These are phyloP conservation scores for Oscheius onirici DNA, from an alignment of 2,888 invertebrate species.

Conservation along the genomic window DNA sequence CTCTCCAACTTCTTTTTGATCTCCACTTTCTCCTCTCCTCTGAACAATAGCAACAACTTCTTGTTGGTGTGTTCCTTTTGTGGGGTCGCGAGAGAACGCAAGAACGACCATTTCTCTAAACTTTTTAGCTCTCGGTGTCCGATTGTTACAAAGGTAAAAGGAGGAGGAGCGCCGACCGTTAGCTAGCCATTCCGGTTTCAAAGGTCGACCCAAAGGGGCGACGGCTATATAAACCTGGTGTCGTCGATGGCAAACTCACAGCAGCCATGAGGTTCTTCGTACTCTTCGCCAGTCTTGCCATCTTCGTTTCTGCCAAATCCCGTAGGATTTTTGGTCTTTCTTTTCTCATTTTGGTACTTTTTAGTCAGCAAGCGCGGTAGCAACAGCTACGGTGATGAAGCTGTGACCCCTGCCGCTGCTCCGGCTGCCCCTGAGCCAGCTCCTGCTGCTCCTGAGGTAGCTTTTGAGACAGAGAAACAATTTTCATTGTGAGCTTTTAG, in stretches of 20 bases:
- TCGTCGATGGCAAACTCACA: not conserved
- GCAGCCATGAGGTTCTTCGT: conserved; percentile 33
- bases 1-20: not conserved
- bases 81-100: no score
- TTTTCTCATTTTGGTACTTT: not conserved
- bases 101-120: not conserved
- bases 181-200: conserved; percentile 35
- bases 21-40: not conserved
- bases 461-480: no score
- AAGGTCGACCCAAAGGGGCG: conserved; percentile 22
- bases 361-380: conserved; percentile 15
- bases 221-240: conserved; percentile 18
- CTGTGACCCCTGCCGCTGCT: conserved; percentile 44
- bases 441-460: conserved; percentile 29
- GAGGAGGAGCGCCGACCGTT: conserved; percentile 20
- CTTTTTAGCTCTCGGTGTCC: conserved; percentile 21
- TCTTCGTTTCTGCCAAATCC: conserved; percentile 45
- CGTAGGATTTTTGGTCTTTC: conserved; percentile 36
- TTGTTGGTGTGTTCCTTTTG: no score
- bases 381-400: conserved; percentile 52
- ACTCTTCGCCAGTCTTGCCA: conserved; percentile 45
- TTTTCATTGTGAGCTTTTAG: not conserved
- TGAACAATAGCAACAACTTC: not conserved
- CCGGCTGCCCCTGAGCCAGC: conserved; percentile 35
- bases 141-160: conserved; percentile 33